phyloP scores from a whole-genome alignment of 2,888 invertebrate genomes.

The Syrphus vitripennis region DNA sequence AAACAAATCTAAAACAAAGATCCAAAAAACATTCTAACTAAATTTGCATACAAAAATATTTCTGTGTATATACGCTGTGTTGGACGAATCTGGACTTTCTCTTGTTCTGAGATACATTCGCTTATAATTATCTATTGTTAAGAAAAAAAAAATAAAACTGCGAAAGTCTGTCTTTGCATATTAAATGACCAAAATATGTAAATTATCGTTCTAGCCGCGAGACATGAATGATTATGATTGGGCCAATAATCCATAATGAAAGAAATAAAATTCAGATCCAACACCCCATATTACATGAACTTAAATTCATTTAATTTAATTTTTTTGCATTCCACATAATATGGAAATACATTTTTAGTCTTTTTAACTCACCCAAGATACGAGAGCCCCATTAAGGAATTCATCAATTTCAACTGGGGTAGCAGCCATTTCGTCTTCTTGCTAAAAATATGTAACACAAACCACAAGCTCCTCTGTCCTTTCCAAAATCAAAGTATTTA shows the following conservation, averaged over 20 bases:
- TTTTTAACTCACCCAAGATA: slow-evolving; percentile 89
- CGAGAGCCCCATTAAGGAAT: slow-evolving; percentile 91
- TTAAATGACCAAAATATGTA: not conserved
- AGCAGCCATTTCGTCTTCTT: slow-evolving; percentile 75
- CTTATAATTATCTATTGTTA: not conserved
- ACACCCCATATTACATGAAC: no score
- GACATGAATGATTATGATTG: not conserved
- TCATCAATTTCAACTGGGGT: slow-evolving; percentile 89
- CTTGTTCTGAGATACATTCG: not conserved
- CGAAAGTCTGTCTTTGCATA: not conserved
- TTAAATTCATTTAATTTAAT: no score
- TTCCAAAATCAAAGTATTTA: slow-evolving; percentile 31
- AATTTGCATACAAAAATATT: slow-evolving; percentile 4
- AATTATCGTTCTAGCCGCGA: not conserved
- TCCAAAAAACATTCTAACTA: not conserved
- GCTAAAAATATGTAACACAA: slow-evolving; percentile 42
- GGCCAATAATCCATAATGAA: not conserved
- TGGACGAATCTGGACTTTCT: not conserved
- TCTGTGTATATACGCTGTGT: no score
- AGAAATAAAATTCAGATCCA: not conserved
- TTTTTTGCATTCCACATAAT: not conserved
- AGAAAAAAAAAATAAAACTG: not conserved
- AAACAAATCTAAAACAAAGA: no score
- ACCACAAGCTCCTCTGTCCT: slow-evolving; percentile 13
- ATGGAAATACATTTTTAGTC: not conserved